Percentiles rank a stretch among this genome's conserved stretches.
Conservation (phyloP, 2,888 invertebrate species). For the Ophraella communa region DNA sequence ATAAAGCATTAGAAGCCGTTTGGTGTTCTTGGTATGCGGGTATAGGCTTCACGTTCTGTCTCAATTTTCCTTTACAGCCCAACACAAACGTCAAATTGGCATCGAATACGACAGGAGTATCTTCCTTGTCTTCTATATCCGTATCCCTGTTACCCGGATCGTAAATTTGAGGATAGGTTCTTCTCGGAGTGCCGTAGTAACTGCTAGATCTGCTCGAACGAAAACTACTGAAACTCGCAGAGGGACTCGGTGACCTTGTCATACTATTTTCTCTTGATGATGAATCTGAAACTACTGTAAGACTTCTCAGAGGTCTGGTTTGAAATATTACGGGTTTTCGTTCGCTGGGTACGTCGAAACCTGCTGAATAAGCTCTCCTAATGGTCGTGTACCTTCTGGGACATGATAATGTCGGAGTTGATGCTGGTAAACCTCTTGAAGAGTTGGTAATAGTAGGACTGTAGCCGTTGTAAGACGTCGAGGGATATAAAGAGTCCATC, state of each 20-base stretch:
- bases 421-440: constrained; percentile 39
- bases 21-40: constrained; percentile 79
- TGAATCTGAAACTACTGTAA: constrained; percentile 47
- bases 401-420: constrained; percentile 27
- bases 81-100: constrained; percentile 82
- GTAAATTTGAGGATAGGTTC: constrained; percentile 71
- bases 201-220: constrained; percentile 50
- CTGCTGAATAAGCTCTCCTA: constrained; percentile 40
- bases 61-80: constrained; percentile 74
- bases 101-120: constrained; percentile 81
- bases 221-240: constrained; percentile 49
- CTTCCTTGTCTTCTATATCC: constrained; percentile 71
- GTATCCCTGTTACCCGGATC: constrained; percentile 60
- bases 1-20: constrained; percentile 78
- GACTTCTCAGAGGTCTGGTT: constrained; percentile 57
- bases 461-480: constrained; percentile 35
- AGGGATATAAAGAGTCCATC: constrained; percentile 37
- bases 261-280: constrained; percentile 35
- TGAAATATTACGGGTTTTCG: constrained; percentile 50
- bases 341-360: constrained; percentile 44
- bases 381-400: constrained; percentile 37
- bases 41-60: constrained; percentile 71
- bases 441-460: constrained; percentile 34
- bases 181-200: constrained; percentile 68
- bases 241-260: constrained; percentile 45